A percentile compares a stretch with the other conserved stretches of the same genome.
Evolutionary conservation across 2,113 vertebrate species (phyloP).

Genomic region (Anguilla rostrata): DNA sequence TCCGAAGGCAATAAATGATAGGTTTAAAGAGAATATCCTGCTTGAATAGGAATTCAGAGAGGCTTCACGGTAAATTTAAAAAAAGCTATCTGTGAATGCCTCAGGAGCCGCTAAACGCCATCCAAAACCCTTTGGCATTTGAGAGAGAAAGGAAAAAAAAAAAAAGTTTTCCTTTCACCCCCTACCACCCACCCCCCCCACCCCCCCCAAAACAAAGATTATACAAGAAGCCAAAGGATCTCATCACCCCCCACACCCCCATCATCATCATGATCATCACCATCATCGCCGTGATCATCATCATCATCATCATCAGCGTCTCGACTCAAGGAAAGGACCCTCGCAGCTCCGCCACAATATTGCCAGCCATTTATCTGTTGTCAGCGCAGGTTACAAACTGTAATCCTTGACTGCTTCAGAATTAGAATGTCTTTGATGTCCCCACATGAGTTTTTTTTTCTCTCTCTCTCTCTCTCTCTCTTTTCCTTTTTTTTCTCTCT

Average conservation of each 20-base stretch:
- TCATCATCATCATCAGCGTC: conserved; percentile 75
- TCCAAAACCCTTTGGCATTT: conserved; percentile 90
- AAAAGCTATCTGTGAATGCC: conserved; percentile 77
- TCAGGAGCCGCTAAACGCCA: conserved; percentile 93
- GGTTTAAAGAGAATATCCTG: conserved; percentile 85
- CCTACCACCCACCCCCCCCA: too few relatives aligned
- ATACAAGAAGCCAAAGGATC: conserved; percentile 17
- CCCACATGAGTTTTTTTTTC: conserved; percentile 77
- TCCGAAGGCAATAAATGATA: conserved; percentile 70
- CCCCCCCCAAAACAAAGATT: background rate
- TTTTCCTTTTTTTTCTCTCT: conserved; percentile 46
- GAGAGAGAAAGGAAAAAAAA: conserved; percentile 73
- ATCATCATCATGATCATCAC: background rate
- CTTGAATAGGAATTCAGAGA: conserved; percentile 89
- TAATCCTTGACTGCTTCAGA: conserved; percentile 97
- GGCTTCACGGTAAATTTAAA: conserved; percentile 76
- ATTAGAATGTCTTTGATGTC: conserved; percentile 97
- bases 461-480: background rate
- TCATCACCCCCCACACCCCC: background rate
- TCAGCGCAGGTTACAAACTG: conserved; percentile 95
- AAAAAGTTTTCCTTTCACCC: conserved; percentile 52
- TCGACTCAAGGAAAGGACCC: conserved; percentile 66
- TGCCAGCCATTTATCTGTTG: conserved; percentile 90
- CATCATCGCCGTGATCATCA: conserved; percentile 63
- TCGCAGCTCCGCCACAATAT: conserved; percentile 85